Evolutionary conservation across 2,797 vertebrate genomes (phyloP), one percentile per base, ranked within the genome.

Genomic region (Chrosomus eos): DNA sequence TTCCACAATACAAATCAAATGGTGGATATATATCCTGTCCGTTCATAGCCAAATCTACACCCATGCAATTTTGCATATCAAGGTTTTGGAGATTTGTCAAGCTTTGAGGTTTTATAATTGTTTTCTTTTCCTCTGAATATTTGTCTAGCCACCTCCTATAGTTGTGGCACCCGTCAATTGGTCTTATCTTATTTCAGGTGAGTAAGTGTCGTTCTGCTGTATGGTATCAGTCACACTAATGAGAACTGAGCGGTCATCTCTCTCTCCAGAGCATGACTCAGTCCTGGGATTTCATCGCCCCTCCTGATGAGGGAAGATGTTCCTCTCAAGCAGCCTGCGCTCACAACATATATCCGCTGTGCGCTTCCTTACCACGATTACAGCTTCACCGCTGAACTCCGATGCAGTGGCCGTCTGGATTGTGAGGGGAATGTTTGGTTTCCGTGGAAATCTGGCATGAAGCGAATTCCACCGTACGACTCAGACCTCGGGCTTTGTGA

Each of bases 381-480:
- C 86, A 62, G 71, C 71, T 81, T 73, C 7, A 8, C 16, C 66
- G 19, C 40, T 75, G 64, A 81, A 86, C 71, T 73, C 76, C 36
- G 26, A 23, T 62, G 82, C 77, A 6, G 77, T 13, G 76, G 70
- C 82, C 31, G 11, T 81, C 81, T 80, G 51, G 43, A 68, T 79
- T 77, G 84, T 55, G 58, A 64, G 73, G 9, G 36, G 45, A 88
- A 80, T 77, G 58, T 87, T 82, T 80, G 68, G 83, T 85, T 78
- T 86, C 73, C 74, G 66, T 85, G 83, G 84, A 82, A 83, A 82
- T 91, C 81, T 86, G 85, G 66, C 58, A 53, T 55, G 53, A 80
- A 43, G 73, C 36, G 60, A 26, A 80, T 88, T 85, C 84, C 78
- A 26, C 73, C 4, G 1, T 73, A 81, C 4, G 62, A 51, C 76